Evolutionary conservation across 2,797 vertebrate genomes (phyloP).

Genomic region (Schizothorax lantsangensis): DNA sequence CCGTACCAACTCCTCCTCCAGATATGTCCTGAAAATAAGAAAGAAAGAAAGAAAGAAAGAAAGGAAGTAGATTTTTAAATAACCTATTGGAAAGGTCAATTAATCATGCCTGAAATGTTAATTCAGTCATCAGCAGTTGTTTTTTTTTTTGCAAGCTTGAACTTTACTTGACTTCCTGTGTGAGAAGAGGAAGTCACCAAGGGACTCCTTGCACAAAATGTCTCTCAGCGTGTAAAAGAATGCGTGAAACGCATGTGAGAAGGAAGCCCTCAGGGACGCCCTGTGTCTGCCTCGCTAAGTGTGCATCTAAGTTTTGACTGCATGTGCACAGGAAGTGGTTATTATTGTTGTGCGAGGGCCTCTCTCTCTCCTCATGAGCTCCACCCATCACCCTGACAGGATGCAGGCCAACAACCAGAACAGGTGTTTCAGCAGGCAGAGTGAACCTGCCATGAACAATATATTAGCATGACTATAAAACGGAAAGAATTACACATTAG

Average conservation of each 20-base stretch:
- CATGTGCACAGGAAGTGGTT: conserved; percentile 56
- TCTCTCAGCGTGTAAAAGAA: conserved; percentile 64
- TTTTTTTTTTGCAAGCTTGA: conserved; percentile 66
- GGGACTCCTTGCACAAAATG: conserved; percentile 70
- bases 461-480: background rate
- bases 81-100: background rate
- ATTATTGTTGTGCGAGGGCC: conserved; percentile 48
- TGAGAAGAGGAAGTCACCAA: conserved; percentile 72
- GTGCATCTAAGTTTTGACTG: conserved; percentile 31
- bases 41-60: background rate
- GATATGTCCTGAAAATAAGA: conserved; percentile 85
- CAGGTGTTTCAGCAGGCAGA: conserved; percentile 59
- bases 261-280: conserved; percentile 82
- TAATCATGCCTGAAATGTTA: background rate
- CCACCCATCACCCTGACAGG: conserved; percentile 70
- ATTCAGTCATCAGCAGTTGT: background rate
- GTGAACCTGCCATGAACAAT: conserved; percentile 14
- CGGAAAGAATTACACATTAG: background rate
- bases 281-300: conserved; percentile 54
- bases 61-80: conserved; percentile 9
- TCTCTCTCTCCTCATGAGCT: conserved; percentile 55
- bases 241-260: conserved; percentile 63
- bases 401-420: conserved; percentile 65
- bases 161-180: conserved; percentile 73
- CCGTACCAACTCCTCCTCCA: conserved; percentile 94